Percentiles rank a stretch among this genome's conserved stretches.
phyloP scores from a whole-genome alignment of 2,797 vertebrate genomes.

The Fratercula arctica region DNA sequence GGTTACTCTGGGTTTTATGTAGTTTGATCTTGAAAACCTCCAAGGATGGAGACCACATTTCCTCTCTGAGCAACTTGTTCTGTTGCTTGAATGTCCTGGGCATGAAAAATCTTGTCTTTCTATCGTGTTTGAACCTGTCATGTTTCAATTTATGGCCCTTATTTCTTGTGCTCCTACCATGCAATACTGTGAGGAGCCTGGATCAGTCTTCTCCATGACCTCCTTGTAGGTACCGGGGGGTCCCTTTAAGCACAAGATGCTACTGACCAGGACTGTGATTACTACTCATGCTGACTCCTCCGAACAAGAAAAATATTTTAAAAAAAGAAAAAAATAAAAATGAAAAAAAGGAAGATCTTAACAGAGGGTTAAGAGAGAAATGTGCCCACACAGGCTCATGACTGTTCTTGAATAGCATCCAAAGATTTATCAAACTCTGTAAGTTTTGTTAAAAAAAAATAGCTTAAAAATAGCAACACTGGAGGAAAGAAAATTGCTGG shows the following conservation, averaged over 20 bases:
- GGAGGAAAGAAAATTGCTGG: not conserved
- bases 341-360: not conserved
- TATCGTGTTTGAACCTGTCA: not conserved
- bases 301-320: not conserved
- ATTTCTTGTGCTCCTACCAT: not conserved
- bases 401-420: not conserved
- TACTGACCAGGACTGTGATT: not conserved
- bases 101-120: not conserved
- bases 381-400: not conserved
- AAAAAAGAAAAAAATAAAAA: not conserved
- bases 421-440: not conserved
- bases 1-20: not conserved
- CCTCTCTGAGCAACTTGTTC: not conserved
- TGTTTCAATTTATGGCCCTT: not conserved
- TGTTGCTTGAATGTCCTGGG: not conserved
- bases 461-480: not conserved
- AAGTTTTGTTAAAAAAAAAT: conserved; percentile 14
- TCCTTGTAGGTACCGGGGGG: not conserved
- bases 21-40: not conserved
- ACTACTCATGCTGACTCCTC: not conserved
- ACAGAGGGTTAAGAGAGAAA: not conserved
- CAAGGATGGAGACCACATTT: not conserved
- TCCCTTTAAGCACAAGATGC: not conserved
- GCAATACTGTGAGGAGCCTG: not conserved
- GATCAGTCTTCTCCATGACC: not conserved